Evolutionary conservation across 1,140 invertebrate species (phyloP), one percentile per base, ranked within the genome.

Genomic region (Drosophila funebris): DNA sequence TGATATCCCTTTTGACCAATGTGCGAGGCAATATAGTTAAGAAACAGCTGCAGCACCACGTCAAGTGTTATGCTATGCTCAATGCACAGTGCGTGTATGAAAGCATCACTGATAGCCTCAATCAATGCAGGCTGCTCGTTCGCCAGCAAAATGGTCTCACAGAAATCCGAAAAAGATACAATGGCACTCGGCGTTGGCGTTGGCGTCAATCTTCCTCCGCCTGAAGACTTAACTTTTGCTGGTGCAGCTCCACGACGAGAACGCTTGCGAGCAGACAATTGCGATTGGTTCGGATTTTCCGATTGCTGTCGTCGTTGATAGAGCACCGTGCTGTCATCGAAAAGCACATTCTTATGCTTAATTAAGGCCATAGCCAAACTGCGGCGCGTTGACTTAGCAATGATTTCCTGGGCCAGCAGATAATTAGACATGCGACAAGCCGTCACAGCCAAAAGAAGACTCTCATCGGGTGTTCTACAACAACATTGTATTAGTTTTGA

Each of bases 371-470:
- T 71, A 16, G 90, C 90, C 11, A 91, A 54, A 24, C 52, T 74
- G 1, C 78, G 79, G 18, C 90, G 71, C 4, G 64, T 76, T 4
- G 83, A 75, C 48, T 79, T 87, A 2, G 83, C 46, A 9, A 91
- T 63, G 11, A 77, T 58, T 44, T 91, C 90, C 68, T 91, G 82
- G 31, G 90, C 87, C 29, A 91, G 68, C 39, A 91, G 41, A 70
- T 91, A 91, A 31, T 91, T 91, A 0, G 90, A 91, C 90, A 91
- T 91, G 33, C 90, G 90, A 36, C 87, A 91, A 4, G 90, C 90
- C 0, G 83, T 89, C 4, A 91, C 90, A 24, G 87, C 90, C 14
- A 91, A 70, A 20, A 91, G 36, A 0, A 91, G 57, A 18, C 76
- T 76, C 53, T 91, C 90, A 53, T 91, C 90, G 3, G 87, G 76